Percentiles rank a stretch among this genome's conserved stretches.
Evolutionary conservation across 2,113 vertebrate species (phyloP).

Genomic region (Plotosus lineatus): DNA sequence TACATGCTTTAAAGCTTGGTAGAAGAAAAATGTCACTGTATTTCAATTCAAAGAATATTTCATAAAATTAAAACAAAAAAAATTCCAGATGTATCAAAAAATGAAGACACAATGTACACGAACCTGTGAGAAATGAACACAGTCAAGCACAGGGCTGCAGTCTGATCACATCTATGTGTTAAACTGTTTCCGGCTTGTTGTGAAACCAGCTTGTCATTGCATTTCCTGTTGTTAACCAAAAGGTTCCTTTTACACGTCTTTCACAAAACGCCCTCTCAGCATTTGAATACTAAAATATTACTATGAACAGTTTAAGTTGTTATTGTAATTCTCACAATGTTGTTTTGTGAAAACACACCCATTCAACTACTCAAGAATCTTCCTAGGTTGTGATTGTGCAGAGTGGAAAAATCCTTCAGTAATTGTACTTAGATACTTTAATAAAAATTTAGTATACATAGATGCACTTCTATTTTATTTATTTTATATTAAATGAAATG

Average conservation of each 20-base stretch:
- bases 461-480: no score
- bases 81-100: not conserved
- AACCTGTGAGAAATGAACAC: constrained; percentile 6
- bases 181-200: constrained; percentile 44
- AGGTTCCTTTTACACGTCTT: constrained; percentile 36
- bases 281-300: not conserved
- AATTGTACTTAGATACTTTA: not conserved
- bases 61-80: not conserved
- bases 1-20: constrained; percentile 20
- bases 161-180: constrained; percentile 3
- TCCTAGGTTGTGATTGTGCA: not conserved
- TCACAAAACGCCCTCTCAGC: not conserved
- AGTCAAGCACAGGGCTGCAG: not conserved
- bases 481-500: no score
- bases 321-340: not conserved
- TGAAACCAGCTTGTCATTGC: constrained; percentile 47
- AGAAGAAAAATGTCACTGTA: not conserved
- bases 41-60: not conserved
- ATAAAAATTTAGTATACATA: no score
- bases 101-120: not conserved
- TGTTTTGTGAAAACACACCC: not conserved
- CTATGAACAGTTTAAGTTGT: not conserved
- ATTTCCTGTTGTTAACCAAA: constrained; percentile 49
- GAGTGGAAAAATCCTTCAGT: not conserved
- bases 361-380: not conserved